Conservation (phyloP, 2,113 vertebrate species). For the Eclectus roratus region DNA sequence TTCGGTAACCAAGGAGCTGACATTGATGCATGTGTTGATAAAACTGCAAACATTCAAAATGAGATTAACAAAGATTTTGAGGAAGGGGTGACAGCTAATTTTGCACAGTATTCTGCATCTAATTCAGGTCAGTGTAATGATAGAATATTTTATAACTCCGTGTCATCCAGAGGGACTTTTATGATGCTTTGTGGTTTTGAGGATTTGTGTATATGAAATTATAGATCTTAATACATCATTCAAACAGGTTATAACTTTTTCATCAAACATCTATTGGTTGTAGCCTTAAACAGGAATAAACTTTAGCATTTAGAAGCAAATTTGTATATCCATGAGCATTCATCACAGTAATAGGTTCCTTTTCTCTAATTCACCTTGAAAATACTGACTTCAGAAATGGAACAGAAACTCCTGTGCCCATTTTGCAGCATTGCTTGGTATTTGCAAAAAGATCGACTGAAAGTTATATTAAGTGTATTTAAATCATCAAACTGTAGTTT, state of each 20-base stretch:
- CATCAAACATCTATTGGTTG: slow-evolving; percentile 13
- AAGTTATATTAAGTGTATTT: slow-evolving; percentile 66
- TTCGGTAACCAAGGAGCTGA: slow-evolving; percentile 99
- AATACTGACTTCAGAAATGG: slow-evolving; percentile 19
- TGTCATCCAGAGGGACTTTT: slow-evolving; percentile 77
- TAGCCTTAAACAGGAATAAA: slow-evolving; percentile 5
- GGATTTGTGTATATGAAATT: slow-evolving; percentile 45
- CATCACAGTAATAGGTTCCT: slow-evolving; percentile 20
- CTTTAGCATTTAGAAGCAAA: not conserved
- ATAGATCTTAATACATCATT: slow-evolving; percentile 55
- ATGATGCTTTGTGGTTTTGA: slow-evolving; percentile 66
- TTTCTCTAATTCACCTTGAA: slow-evolving; percentile 47
- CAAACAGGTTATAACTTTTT: slow-evolving; percentile 53
- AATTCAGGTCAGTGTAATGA: slow-evolving; percentile 93
- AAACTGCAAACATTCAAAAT: slow-evolving; percentile 99
- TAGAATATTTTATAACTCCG: slow-evolving; percentile 90
- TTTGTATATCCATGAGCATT: slow-evolving; percentile 42
- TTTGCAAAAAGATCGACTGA: slow-evolving; percentile 6
- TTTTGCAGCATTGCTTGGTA: not conserved
- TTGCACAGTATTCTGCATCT: slow-evolving; percentile 95
- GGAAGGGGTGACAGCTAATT: slow-evolving; percentile 99
- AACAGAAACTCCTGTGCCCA: not conserved
- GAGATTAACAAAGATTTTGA: slow-evolving; percentile 99
- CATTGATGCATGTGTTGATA: slow-evolving; percentile 99
- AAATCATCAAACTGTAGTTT: slow-evolving; percentile 75